Evolutionary conservation across 2,113 vertebrate species (phyloP), one percentile per base, ranked within the genome.

Genomic region (Oncorhynchus gorbuscha): DNA sequence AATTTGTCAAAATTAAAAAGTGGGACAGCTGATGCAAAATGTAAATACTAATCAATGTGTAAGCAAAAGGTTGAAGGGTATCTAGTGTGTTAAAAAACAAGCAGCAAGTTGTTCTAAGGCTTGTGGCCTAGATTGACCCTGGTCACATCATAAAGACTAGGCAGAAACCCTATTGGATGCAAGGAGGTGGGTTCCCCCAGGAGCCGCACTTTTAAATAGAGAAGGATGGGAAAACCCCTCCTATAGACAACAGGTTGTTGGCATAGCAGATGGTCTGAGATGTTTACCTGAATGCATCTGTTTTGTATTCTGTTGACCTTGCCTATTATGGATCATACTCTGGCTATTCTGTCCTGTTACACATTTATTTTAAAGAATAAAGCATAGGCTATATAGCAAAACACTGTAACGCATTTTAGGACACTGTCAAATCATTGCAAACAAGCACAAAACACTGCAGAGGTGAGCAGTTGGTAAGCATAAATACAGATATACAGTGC

Each of bases 241-340:
- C 78, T 12, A 45, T 45, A 45, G 87, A 88, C 89, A 78, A 92
- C 90, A 92, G 88, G 89, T 90, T 90, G 89, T 85, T 84, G 86
- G 84, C 82, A 76, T 86, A 86, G 85, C 83, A 88, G 87, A 89
- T 88, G 85, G 86, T 55, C 51, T 55, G 4, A 55, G 1, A 14
- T 4, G 1, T 55, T 16, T 55, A 18, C 59, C 2, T 24, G 59
- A 62, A 22, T 24, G 18, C 8, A 9, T 62, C 59, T 62, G 39
- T 45, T 45, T 11, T 11, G 59, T 62, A 62, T 62, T 62, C 59
- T 62, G 22, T 62, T 13, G 24, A 62, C 18, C n/a, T 62, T 22
- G 59, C n/a, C 18, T 22, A n/a, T 22, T 22, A 22, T 9, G 59
- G 59, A 24, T 24, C 6, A 45, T 45, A 11, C 9, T 45, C 39